A percentile compares a stretch with the other conserved stretches of the same genome.
phyloP scores from a whole-genome alignment of 2,888 invertebrate genomes.

The Synanthedon formicaeformis region DNA sequence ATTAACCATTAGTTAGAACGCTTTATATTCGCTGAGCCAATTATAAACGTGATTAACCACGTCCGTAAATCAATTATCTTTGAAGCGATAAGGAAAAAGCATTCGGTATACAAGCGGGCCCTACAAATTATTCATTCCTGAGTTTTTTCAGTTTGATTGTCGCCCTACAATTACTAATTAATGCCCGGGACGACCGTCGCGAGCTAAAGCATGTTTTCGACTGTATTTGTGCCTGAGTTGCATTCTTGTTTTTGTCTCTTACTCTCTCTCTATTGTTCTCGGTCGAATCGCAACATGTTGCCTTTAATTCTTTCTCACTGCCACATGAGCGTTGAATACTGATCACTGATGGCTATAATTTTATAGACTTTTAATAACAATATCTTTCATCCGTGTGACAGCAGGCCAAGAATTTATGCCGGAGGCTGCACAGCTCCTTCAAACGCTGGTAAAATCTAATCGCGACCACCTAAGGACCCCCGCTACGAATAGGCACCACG shows the following conservation, averaged over 20 bases:
- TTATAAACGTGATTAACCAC: background rate
- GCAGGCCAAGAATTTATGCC: background rate
- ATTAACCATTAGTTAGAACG: background rate
- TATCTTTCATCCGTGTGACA: background rate
- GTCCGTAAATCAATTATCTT: background rate
- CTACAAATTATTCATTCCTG: conserved; percentile 11
- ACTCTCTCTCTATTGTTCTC: conserved; percentile 62
- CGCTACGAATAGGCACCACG: background rate
- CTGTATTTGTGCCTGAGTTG: conserved; percentile 35
- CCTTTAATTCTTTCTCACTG: conserved; percentile 64
- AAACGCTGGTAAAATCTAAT: background rate
- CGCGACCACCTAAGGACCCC: background rate
- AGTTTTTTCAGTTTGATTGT: conserved; percentile 26
- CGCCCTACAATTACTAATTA: conserved; percentile 62
- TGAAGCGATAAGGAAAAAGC: background rate
- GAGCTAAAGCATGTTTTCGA: conserved; percentile 35
- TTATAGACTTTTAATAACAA: background rate
- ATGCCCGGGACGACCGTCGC: conserved; percentile 27
- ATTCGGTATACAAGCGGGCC: background rate
- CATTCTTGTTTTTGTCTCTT: conserved; percentile 47
- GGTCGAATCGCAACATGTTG: conserved; percentile 57
- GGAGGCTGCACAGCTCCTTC: background rate
- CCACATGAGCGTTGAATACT: conserved; percentile 57
- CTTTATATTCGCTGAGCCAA: background rate
- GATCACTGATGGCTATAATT: conserved; percentile 19